Base-by-base conservation (phyloP, 2,113 vertebrate species). In the Polypterus bichir region DNA sequence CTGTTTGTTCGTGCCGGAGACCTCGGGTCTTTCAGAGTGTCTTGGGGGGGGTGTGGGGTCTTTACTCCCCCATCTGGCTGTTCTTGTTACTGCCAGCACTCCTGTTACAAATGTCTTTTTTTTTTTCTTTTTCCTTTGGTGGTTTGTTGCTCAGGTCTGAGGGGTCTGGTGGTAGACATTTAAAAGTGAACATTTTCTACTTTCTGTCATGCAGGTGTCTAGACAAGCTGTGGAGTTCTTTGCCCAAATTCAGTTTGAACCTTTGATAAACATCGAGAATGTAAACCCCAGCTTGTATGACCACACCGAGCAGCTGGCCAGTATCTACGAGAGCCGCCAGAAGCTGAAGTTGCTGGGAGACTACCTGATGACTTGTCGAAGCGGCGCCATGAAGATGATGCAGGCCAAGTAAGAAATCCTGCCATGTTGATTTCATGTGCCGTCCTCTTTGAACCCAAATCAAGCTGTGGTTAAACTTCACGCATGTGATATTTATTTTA, bases 301-400 rank as follows among this genome's bases (percentile, higher is more conserved):
- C 4, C 93, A 98, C 0, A 71, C 89, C 1, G 89, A 91, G 54
- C 76, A 64, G 59, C 92, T 97, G 92, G 64, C 66, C 3, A 75
- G 73, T 47, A 79, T 88, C 4, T 74, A 71, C 9, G 66, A 5
- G 45, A 82, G 84, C 69, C 78, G 94, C 9, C 86, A 90, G 61
- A 86, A 76, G 71, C 87, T 98, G n/a, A 88, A 91, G 48, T 82
- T 97, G n/a, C 78, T 97, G 44, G 93, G 91, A 0, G 93, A 97
- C 67, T 97, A 97, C 67, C 75, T 98, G 59, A 69, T 80, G 60
- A 80, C 89, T 69, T 97, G 95, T 71, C 89, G 93, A 67, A 97
- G 94, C 0, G 88, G 87, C 0, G 90, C 88, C 68, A 71, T 87
- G 60, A 91, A 90, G 75, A 89, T 87, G 53, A 70, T 86, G 7